Conservation (phyloP, 2,113 vertebrate species). For the Tragulus kanchil region DNA sequence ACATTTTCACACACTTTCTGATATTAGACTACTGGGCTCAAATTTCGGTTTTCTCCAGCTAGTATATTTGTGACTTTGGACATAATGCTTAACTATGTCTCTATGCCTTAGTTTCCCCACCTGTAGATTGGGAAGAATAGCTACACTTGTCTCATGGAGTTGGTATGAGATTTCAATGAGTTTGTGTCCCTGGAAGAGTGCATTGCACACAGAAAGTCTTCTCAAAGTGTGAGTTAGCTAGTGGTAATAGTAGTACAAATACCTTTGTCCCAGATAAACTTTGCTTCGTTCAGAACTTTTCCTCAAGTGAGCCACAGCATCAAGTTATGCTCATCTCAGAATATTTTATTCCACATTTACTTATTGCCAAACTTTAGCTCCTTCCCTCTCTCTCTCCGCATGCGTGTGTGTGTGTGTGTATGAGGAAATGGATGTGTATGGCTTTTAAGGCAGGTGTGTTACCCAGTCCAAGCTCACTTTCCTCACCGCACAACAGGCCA, state of each 20-base stretch:
- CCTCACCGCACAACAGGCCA: too few species aligned
- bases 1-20: not conserved
- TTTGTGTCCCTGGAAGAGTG: not conserved
- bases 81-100: not conserved
- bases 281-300: conserved; percentile 55
- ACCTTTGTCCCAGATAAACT: conserved; percentile 33
- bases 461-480: too few species aligned
- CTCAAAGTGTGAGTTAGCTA: not conserved
- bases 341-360: conserved; percentile 33
- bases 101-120: not conserved
- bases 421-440: not conserved
- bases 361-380: not conserved
- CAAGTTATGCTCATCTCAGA: conserved; percentile 12
- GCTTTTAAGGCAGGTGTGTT: not conserved
- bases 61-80: conserved; percentile 29
- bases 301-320: conserved; percentile 17
- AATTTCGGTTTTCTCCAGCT: conserved; percentile 17
- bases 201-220: not conserved
- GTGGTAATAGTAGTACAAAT: not conserved
- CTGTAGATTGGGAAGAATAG: conserved; percentile 57
- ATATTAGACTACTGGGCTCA: conserved; percentile 14
- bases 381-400: not conserved
- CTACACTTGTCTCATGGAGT: not conserved
- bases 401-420: not conserved
- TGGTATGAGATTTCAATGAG: conserved; percentile 9